phyloP scores from a whole-genome alignment of 2,113 vertebrate species.

The Zosterops hypoxanthus region DNA sequence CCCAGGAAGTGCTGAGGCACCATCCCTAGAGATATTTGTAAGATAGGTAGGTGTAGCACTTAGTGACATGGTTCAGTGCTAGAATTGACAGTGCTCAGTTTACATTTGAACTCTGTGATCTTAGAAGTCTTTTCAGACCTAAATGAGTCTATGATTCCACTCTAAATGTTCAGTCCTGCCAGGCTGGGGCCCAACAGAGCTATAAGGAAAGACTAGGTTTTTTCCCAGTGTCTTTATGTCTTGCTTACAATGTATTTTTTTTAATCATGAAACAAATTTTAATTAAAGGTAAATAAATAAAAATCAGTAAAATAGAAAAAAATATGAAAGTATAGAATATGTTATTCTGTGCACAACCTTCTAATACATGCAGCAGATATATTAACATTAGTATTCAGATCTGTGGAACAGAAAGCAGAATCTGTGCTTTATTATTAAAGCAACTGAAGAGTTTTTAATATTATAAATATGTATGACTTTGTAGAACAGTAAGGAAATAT shows the following conservation, averaged over 20 bases:
- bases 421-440: conserved; percentile 66
- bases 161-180: neutral
- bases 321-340: conserved; percentile 1
- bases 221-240: neutral
- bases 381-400: conserved; percentile 72
- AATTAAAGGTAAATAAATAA: conserved; percentile 42
- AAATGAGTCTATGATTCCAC: neutral
- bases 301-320: conserved; percentile 9
- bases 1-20: neutral
- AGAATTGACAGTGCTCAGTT: neutral
- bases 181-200: rapidly evolving
- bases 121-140: neutral
- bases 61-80: neutral
- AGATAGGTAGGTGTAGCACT: rapidly evolving
- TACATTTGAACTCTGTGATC: neutral
- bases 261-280: neutral
- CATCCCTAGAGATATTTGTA: neutral
- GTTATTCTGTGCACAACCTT: conserved; percentile 30
- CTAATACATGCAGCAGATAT: neutral
- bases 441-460: conserved; percentile 71
- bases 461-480: conserved; percentile 79
- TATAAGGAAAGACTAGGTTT: neutral
- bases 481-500: conserved; percentile 72
- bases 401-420: conserved; percentile 36
- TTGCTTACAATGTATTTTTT: neutral